These are phyloP conservation scores for Mormyrops boulengeri DNA, from an alignment of 2,797 vertebrate genomes.

Conservation along the genomic window DNA sequence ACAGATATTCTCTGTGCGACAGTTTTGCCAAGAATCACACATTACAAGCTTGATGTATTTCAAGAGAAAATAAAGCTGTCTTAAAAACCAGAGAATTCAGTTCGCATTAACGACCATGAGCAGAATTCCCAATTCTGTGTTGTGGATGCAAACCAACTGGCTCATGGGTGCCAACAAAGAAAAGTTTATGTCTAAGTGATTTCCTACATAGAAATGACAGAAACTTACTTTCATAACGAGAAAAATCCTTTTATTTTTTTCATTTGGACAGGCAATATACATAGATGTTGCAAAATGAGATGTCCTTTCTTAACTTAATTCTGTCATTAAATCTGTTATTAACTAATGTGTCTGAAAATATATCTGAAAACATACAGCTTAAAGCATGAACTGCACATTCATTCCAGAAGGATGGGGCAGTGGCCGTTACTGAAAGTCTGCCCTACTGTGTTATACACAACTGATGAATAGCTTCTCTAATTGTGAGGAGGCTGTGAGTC, in stretches of 20 bases:
- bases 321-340: not conserved
- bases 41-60: slow-evolving; percentile 14
- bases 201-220: not conserved
- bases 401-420: not conserved
- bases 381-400: not conserved
- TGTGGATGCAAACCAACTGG: not conserved
- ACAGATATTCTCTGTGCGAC: slow-evolving; percentile 13
- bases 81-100: not conserved
- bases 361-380: not conserved
- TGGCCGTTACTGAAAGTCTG: not conserved
- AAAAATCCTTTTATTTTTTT: not conserved
- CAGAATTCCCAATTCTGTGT: not conserved
- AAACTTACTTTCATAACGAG: not conserved
- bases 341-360: not conserved
- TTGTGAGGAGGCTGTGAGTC: slow-evolving; percentile 34
- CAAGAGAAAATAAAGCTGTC: slow-evolving; percentile 18
- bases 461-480: slow-evolving; percentile 33
- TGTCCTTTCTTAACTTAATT: not conserved
- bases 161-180: not conserved
- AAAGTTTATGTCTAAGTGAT: not conserved
- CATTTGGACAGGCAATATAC: not conserved
- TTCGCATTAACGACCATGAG: not conserved
- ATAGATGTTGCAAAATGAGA: not conserved
- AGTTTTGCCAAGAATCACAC: not conserved
- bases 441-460: not conserved